Conservation (phyloP, 2,113 vertebrate genomes). For the Psilopsiagon aurifrons region DNA sequence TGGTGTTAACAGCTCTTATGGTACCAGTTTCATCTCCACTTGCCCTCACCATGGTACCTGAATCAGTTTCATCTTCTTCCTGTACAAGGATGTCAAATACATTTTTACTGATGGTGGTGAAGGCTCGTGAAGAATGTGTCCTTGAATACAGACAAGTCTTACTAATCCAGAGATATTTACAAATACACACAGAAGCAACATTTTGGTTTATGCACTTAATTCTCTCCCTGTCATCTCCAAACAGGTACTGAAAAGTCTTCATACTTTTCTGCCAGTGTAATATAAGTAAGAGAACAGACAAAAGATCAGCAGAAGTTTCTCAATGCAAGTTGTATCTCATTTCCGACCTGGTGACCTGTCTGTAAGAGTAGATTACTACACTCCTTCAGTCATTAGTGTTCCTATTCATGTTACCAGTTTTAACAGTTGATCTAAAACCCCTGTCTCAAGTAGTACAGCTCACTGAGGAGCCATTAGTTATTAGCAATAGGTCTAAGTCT, state of each 20-base stretch:
- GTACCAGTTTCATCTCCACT: slow-evolving; percentile 81
- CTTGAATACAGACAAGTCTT: background rate
- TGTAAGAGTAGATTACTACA: background rate
- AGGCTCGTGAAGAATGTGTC: background rate
- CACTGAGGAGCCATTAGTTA: background rate
- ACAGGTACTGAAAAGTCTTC: background rate
- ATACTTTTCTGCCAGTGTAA: background rate
- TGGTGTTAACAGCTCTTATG: slow-evolving; percentile 80
- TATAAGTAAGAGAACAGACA: background rate
- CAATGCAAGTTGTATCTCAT: background rate
- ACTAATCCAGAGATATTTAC: background rate
- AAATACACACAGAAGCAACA: background rate
- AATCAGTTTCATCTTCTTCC: slow-evolving; percentile 92
- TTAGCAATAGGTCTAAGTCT: background rate
- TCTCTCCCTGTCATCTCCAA: background rate
- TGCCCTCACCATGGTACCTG: slow-evolving; percentile 90
- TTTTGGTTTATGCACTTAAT: background rate
- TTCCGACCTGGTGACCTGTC: background rate
- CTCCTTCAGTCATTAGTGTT: background rate
- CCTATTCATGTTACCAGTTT: background rate
- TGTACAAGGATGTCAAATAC: slow-evolving; percentile 14
- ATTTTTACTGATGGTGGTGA: background rate
- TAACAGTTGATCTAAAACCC: background rate
- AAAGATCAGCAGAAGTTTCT: background rate
- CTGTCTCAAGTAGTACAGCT: background rate